Percentiles rank a stretch among this genome's conserved stretches.
These are phyloP conservation scores for Bellardia pandia DNA, from an alignment of 2,888 invertebrate species.

Conservation along the genomic window DNA sequence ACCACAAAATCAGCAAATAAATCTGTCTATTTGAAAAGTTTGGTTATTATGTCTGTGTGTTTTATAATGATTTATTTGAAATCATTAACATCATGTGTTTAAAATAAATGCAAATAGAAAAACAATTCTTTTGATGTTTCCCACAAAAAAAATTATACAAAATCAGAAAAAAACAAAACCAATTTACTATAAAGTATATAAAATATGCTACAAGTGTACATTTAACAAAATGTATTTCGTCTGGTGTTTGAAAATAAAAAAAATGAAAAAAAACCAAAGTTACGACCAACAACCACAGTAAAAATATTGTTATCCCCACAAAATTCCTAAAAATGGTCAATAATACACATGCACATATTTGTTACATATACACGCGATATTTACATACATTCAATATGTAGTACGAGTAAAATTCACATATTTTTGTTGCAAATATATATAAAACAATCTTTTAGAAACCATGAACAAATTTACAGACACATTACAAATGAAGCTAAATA, in stretches of 20 bases:
- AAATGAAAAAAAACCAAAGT: conserved; percentile 49
- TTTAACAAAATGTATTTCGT: conserved; percentile 71
- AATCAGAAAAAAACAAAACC: conserved; percentile 4
- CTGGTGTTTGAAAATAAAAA: conserved; percentile 51
- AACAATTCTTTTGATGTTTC: conserved; percentile 62
- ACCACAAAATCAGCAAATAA: conserved; percentile 46
- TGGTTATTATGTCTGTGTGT: conserved; percentile 29
- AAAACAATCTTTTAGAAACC: conserved; percentile 62
- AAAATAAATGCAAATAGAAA: conserved; percentile 55
- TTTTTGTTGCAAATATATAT: background rate
- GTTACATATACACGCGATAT: conserved; percentile 10
- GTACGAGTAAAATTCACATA: conserved; percentile 31
- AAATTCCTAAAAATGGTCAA: conserved; percentile 66
- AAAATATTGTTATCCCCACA: conserved; percentile 66
- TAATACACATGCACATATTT: conserved; percentile 20
- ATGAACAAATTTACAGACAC: conserved; percentile 63
- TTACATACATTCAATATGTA: background rate
- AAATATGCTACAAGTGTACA: conserved; percentile 65
- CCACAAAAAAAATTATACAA: background rate
- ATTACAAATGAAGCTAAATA: conserved; percentile 61
- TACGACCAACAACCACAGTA: conserved; percentile 53
- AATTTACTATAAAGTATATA: conserved; percentile 46
- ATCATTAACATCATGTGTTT: conserved; percentile 51
- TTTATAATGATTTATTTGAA: conserved; percentile 33
- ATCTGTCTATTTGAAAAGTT: conserved; percentile 5